Conservation (phyloP, 2,888 invertebrate species). For the Nesidiocoris tenuis region DNA sequence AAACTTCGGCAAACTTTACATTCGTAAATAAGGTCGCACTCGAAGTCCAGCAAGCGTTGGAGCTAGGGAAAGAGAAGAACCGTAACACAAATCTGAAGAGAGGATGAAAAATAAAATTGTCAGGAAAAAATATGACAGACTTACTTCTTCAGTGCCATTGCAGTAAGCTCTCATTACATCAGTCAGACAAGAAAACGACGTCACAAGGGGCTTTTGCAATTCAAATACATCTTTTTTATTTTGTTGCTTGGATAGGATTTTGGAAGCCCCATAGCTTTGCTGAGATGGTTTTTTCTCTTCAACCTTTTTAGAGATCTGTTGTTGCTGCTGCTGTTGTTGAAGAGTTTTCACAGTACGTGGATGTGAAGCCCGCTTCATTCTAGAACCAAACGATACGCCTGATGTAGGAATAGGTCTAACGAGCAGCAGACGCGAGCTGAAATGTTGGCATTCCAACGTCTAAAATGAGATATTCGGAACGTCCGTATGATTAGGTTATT, state of each 20-base stretch:
- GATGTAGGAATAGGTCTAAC: too few relatives aligned
- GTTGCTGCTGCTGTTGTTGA: constrained; percentile 15
- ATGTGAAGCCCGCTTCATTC: constrained; percentile 3
- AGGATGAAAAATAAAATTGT: not conserved
- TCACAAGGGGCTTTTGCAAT: constrained; percentile 29
- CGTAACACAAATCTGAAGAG: not conserved
- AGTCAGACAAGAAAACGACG: constrained; percentile 10
- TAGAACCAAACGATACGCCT: not conserved
- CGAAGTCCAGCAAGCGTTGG: constrained; percentile 61
- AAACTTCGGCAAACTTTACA: constrained; percentile 83
- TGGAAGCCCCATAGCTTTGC: not conserved
- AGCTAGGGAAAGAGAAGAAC: constrained; percentile 21
- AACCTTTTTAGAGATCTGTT: not conserved
- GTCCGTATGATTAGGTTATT: too few relatives aligned
- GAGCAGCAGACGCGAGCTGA: too few relatives aligned
- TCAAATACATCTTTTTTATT: constrained; percentile 19
- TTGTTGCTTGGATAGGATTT: constrained; percentile 3
- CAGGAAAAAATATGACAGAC: not conserved
- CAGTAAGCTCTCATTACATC: constrained; percentile 25
- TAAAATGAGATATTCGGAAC: too few relatives aligned
- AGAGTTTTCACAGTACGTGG: constrained; percentile 31
- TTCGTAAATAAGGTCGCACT: constrained; percentile 87
- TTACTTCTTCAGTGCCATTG: constrained; percentile 33
- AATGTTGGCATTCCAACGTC: too few relatives aligned
- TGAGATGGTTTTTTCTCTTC: constrained; percentile 18